Percentiles rank a stretch among this genome's conserved stretches.
Conservation (phyloP, 2,113 vertebrate species). For the Eretmochelys imbricata region DNA sequence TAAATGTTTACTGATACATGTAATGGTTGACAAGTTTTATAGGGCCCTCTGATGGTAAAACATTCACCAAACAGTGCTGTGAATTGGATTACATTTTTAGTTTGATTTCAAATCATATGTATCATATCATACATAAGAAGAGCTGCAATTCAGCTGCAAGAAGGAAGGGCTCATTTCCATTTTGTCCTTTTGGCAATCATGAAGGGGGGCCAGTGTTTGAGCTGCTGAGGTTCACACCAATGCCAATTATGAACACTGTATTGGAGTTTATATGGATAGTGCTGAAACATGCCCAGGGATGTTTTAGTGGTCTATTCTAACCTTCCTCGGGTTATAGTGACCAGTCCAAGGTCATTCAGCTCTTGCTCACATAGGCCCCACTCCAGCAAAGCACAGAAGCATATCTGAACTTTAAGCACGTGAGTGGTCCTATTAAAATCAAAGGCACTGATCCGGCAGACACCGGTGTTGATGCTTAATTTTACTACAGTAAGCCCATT, state of each 20-base stretch:
- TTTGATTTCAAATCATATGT: neutral
- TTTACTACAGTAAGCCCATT: neutral
- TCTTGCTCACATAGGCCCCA: neutral
- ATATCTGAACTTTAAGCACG: neutral
- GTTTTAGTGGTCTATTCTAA: neutral
- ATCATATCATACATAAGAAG: neutral
- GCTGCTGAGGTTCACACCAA: neutral
- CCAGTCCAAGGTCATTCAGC: neutral
- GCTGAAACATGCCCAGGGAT: neutral
- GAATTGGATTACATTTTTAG: accelerated
- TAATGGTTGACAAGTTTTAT: neutral
- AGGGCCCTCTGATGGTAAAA: neutral
- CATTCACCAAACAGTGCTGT: neutral
- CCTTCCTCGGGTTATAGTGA: neutral
- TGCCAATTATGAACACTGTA: neutral
- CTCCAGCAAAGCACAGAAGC: neutral
- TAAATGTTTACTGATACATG: neutral
- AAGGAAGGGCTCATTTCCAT: neutral
- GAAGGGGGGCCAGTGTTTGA: neutral
- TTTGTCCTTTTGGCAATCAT: neutral
- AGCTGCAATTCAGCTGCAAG: neutral
- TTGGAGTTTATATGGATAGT: neutral
- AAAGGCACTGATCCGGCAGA: neutral
- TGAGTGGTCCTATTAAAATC: neutral
- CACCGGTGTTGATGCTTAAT: neutral